Base-by-base conservation (phyloP, 1,140 invertebrate species). In the Sogatella furcifera region DNA sequence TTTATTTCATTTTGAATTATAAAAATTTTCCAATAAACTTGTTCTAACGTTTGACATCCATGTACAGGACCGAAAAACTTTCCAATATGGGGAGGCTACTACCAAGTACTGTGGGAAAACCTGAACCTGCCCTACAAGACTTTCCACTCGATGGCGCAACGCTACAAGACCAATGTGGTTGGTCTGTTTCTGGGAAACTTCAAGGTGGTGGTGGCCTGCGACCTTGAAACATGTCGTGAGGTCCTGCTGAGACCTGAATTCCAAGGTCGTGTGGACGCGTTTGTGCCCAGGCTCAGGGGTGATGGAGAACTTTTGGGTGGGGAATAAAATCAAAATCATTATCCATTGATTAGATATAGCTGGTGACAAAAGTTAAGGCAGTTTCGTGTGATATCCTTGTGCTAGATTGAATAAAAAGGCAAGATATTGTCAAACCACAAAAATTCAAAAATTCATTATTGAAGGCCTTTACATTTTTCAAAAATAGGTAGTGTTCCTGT, bases 111-210 rank as follows among this genome's bases (percentile, higher is more conserved):
- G 24, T 31, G 42, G n/a, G 56, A 58, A 24, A 62, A 74, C 55
- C 72, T 70, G 34, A 24, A 60, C 15, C 69, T 59, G 56, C 66
- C 69, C 0, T 52, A 68, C 38, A 65, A 65, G 44, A 59, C 66
- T 0, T 4, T 73, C 0, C 10, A 13, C 0, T 66, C 69, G 43
- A 70, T 72, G 31, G 53, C 62, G 1, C 59, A 69, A 0, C 69
- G 70, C 58, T 74, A 77, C 44, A 72, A 76, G 44, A 75, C 77
- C 5, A 74, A 75, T 53, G 66, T 78, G 15, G 62, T 79, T 11
- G 74, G 75, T 0, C 64, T 76, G 1, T 69, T 74, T 53, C 21
- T 78, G 1, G 78, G 77, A 1, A 11, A 60, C 5, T 64, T 59
- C 59, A 71, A 69, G 5, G 62, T 66, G 0, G 64, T 73, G 2